Evolutionary conservation across 2,888 invertebrate species (phyloP).

Genomic region (Onchidella celtica): DNA sequence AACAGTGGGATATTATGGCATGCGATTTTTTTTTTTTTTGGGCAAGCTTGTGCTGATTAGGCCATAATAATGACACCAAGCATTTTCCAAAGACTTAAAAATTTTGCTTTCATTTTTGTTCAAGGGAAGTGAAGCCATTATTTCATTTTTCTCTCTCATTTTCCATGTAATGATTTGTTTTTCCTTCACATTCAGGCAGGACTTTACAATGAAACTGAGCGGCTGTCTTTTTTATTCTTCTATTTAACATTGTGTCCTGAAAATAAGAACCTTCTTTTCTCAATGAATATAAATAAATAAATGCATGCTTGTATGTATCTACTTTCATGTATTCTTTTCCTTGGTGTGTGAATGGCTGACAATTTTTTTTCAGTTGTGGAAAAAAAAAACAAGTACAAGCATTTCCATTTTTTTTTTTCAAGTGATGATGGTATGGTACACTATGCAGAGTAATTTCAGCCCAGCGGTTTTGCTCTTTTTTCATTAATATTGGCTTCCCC

Average conservation of each 20-base stretch:
- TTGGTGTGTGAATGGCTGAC: background rate
- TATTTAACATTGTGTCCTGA: background rate
- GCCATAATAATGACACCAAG: no score
- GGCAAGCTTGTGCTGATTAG: no score
- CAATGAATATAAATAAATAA: background rate
- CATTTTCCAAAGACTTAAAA: no score
- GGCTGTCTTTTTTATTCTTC: constrained; percentile 9
- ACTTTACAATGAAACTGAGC: constrained; percentile 35
- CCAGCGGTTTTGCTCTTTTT: constrained; percentile 1
- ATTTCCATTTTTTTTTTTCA: background rate
- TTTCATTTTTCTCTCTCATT: background rate
- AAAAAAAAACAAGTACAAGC: background rate
- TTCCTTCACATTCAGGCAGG: constrained; percentile 5
- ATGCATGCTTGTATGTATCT: constrained; percentile 28
- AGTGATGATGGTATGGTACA: background rate
- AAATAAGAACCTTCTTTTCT: background rate
- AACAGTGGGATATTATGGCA: no score
- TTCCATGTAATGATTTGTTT: background rate
- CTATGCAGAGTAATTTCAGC: constrained; percentile 34
- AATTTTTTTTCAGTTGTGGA: background rate
- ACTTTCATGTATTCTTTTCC: background rate
- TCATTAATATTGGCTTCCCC: background rate
- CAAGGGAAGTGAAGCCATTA: background rate
- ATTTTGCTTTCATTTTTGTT: no score
- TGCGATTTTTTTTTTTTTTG: no score